Evolutionary conservation across 2,113 vertebrate genomes (phyloP), one percentile per base, ranked within the genome.

Genomic region (Phalacrocorax brasilianus): DNA sequence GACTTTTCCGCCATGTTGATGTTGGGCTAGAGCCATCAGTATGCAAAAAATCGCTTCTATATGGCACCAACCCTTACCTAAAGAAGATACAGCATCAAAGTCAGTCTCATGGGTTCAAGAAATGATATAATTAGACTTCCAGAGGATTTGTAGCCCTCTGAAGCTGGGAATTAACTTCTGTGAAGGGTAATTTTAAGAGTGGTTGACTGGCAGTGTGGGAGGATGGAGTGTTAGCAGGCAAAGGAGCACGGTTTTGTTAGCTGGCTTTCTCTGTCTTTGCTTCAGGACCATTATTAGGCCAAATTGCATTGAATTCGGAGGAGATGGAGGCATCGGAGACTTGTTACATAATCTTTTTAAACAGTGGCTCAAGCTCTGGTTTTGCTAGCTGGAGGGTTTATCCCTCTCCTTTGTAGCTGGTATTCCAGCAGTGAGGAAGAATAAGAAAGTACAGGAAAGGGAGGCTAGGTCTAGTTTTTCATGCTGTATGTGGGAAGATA

Each of bases 11-110:
- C 55, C 49, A 2, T 94, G 74, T 96, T 96, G 96, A 62, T 95
- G 32, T 96, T 97, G 93, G 95, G 59, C 63, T 53, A 50, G 35
- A 94, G 95, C 97, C 95, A 97, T 75, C 42, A 59, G 42, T 47
- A 50, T 78, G 52, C 61, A 94, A 91, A 91, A 92, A 95, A 61
- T 63, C 3, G 1, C 82, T 91, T 87, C 65, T 97, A 3, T 87
- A 30, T 73, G 76, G 62, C 79, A 91, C 40, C 61, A 88, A 74
- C 42, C 58, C 66, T 79, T 72, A 66, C 65, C 82, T 94, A 72
- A 80, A 89, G 93, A 96, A 95, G 87, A 85, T 66, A 68, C 35
- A 89, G 70, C 5, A 0, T 97, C 72, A 49, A 42, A 95, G 47
- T 75, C 87, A 83, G 74, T 75, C 83, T 88, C 53, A 14, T 8